Conservation (phyloP, 1,140 invertebrate species). For the Cheumatopsyche charites region DNA sequence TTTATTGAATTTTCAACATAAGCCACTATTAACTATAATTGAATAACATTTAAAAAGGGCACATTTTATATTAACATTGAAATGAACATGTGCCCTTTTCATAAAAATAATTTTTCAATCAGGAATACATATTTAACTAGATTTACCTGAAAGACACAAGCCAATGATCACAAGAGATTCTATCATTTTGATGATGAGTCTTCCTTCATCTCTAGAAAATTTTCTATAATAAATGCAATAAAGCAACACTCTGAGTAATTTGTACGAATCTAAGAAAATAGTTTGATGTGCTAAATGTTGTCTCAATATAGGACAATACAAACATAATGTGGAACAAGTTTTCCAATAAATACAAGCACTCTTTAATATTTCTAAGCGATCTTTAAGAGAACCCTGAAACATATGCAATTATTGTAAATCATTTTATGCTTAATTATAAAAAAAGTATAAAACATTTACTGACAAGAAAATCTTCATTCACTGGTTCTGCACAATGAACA, state of each 20-base stretch:
- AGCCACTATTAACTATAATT: too few species aligned
- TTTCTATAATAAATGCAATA: constrained; percentile 50
- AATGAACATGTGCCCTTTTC: too few species aligned
- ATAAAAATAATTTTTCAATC: too few species aligned
- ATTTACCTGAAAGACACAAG: constrained; percentile 54
- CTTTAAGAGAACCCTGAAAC: constrained; percentile 39
- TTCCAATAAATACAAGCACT: constrained; percentile 62
- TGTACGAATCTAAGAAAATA: constrained; percentile 53
- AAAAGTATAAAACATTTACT: too few species aligned
- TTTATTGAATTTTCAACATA: too few species aligned
- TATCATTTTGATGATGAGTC: constrained; percentile 54
- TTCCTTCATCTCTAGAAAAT: constrained; percentile 47
- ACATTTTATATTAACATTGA: not conserved
- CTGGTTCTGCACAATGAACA: too few species aligned
- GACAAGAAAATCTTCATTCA: too few species aligned
- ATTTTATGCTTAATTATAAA: too few species aligned
- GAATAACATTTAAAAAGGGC: too few species aligned
- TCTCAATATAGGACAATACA: constrained; percentile 65
- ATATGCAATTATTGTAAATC: too few species aligned
- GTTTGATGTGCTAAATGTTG: constrained; percentile 54
- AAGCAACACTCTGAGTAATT: constrained; percentile 55
- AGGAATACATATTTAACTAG: too few species aligned
- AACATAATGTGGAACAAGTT: constrained; percentile 62
- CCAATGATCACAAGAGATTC: constrained; percentile 58
- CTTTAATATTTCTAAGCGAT: constrained; percentile 53